Evolutionary conservation across 2,888 invertebrate genomes (phyloP), one percentile per base, ranked within the genome.

Genomic region (Chloroclysta siterata): DNA sequence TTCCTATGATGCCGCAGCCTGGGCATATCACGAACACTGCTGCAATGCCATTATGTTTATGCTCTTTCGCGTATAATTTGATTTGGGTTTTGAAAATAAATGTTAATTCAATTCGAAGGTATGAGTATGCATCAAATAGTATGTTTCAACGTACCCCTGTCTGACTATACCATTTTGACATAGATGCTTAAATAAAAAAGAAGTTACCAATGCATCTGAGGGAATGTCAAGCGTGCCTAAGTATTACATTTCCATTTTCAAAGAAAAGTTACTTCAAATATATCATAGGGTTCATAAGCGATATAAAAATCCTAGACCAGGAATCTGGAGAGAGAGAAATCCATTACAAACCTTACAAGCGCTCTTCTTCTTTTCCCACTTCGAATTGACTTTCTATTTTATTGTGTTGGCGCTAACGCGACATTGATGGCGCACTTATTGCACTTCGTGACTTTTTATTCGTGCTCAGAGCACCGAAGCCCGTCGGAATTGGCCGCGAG

Each of bases 341-440:
- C 11, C 11, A 8, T 65, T 61, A 65, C 57, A 70, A 69, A 72
- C 63, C 73, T 70, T 65, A 69, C 68, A 61, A 70, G 65, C 72
- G 70, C 63, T 70, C 72, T 68, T 70, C n/a, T n/a, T n/a, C 79
- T 82, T 81, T 79, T 84, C 81, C 81, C 78, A 74, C 70, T 68
- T 78, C 79, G 82, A 84, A 83, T 82, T 77, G 81, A 87, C 88
- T 88, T 90, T 90, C 89, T 89, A 90, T 90, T 90, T 91, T 90
- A 90, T 90, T 90, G 88, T 90, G 83, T 85, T 81, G 86, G 82
- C 81, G 79, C 83, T 90, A 91, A 90, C 88, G 83, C 88, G 90
- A 87, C 89, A 84, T 86, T 89, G 89, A 90, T 87, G 88, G 86
- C 82, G 83, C 89, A 87, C 88, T 91, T 91, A 91, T 91, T 91